These are phyloP conservation scores for Rhamphomyia laevipes DNA, from an alignment of 2,888 invertebrate genomes.

Conservation along the genomic window DNA sequence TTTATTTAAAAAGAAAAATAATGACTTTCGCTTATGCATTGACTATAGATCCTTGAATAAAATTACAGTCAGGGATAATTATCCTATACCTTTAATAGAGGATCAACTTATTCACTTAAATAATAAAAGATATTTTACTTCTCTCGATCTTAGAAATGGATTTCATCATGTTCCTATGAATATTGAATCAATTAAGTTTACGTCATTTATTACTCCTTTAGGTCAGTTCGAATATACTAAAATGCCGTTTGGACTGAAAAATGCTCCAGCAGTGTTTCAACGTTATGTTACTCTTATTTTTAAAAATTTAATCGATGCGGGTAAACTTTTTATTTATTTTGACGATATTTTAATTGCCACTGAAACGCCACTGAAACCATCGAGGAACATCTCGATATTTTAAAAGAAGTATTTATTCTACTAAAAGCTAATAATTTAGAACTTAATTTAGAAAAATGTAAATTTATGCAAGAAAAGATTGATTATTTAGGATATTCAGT, in stretches of 20 bases:
- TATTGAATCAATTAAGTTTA: slow-evolving; percentile 15
- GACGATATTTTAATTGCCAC: slow-evolving; percentile 21
- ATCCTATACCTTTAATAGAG: too few species aligned
- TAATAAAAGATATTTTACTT: too few species aligned
- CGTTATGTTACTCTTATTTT: slow-evolving; percentile 17
- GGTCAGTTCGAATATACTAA: too few species aligned
- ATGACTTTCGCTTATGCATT: too few species aligned
- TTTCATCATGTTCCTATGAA: slow-evolving; percentile 13
- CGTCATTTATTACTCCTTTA: too few species aligned
- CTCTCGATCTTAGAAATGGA: too few species aligned
- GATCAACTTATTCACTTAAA: too few species aligned
- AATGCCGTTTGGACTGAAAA: slow-evolving; percentile 15
- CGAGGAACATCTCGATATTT: slow-evolving; percentile 15
- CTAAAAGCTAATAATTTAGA: slow-evolving; percentile 15
- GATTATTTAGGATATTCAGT: slow-evolving; percentile 5
- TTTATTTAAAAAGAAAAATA: too few species aligned
- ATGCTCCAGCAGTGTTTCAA: slow-evolving; percentile 17
- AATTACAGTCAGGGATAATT: too few species aligned
- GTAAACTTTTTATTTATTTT: slow-evolving; percentile 18
- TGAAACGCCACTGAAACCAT: slow-evolving; percentile 13
- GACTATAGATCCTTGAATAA: too few species aligned
- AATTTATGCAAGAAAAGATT: slow-evolving; percentile 13
- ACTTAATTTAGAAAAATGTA: slow-evolving; percentile 16
- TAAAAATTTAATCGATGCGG: slow-evolving; percentile 12
- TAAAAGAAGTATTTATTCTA: slow-evolving; percentile 14